Evolutionary conservation across 2,797 vertebrate genomes (phyloP), one percentile per base, ranked within the genome.

Genomic region (Rhynchotus rufescens): DNA sequence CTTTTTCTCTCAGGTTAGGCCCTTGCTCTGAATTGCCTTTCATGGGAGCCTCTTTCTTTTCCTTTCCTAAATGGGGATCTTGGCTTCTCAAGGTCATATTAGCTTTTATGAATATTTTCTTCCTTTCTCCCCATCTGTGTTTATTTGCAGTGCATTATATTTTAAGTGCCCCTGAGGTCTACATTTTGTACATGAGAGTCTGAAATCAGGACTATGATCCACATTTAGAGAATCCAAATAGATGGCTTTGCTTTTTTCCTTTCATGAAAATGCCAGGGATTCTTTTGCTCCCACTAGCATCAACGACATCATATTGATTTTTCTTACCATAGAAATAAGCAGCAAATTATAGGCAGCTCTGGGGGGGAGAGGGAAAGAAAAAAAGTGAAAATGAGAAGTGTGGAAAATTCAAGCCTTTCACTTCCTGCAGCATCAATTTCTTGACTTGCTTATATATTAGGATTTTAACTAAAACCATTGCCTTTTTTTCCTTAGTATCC

Each of bases 401-500:
- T 17, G 40, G 19, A 57, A 80, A 80, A 71, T 5, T 0, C 49
- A 34, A 16, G 22, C 60, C 78, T 68, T 9, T 78, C 57, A 68
- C 12, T 32, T 19, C 19, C 42, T 15, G 12, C 42, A 28, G 62
- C 72, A 81, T 25, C 4, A 8, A 1, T 9, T 72, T 78, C 69
- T 60, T 22, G 17, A 7, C 15, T 68, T 62, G 7, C 52, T 73
- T 79, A 56, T 60, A 30, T 44, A 4, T 44, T 62, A 32, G 3
- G 7, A 9, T 20, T 78, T 73, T 83, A 17, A 86, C 76, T 77
- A 1, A 79, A 72, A n/a, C 64, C 0, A 9, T 62, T 83, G 3
- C 10, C 57, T 3, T 82, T 40, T 91, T 74, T 49, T 20, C 42
- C 65, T 83, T 90, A 99, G 99, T 99, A 99, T 95, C 99, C 99